Conservation (phyloP, 2,797 vertebrate genomes). For the Vireo griseus region DNA sequence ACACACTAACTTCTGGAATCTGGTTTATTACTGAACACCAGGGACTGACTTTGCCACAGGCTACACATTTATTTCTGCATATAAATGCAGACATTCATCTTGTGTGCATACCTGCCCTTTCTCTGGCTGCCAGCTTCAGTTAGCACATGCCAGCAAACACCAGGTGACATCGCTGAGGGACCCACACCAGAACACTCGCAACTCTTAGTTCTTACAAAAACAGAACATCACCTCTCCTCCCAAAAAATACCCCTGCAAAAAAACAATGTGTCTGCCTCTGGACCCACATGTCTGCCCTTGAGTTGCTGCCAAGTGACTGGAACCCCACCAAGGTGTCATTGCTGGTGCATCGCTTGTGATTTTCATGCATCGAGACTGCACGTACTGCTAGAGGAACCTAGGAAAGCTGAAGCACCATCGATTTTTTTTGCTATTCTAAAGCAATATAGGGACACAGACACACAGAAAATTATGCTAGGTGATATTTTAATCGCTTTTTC, state of each 20-base stretch:
- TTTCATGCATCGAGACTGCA: background rate
- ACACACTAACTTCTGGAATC: background rate
- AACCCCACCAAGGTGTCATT: background rate
- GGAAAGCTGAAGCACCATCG: background rate
- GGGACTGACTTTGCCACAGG: constrained; percentile 46
- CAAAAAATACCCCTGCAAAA: background rate
- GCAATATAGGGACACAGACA: background rate
- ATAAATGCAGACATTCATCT: background rate
- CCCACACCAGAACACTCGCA: background rate
- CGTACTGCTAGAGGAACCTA: background rate
- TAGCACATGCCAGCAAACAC: background rate
- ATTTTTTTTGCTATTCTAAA: background rate
- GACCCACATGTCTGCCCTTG: background rate
- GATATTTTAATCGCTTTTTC: background rate
- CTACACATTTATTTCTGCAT: background rate
- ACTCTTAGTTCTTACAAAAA: background rate
- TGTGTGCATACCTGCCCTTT: background rate
- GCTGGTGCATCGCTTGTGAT: background rate
- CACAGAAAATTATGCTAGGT: background rate
- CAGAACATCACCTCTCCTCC: background rate
- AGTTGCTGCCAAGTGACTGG: background rate
- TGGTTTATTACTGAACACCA: background rate
- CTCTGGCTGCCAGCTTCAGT: constrained; percentile 1
- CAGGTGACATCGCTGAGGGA: background rate
- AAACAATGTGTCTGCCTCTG: background rate